Conservation (phyloP, 2,888 invertebrate species). For the Sisyra nigra region DNA sequence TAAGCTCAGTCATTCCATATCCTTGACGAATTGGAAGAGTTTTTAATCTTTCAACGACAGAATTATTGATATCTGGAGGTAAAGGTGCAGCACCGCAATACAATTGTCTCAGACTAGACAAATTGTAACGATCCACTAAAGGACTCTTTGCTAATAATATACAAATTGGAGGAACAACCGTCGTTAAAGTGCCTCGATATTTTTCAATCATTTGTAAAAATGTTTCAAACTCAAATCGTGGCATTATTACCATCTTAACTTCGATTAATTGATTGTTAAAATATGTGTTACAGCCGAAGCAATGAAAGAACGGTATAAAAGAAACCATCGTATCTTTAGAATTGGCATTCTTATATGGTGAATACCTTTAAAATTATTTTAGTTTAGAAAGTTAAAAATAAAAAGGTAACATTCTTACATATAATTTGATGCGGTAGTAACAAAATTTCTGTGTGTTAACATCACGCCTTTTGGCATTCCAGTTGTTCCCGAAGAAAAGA, state of each 20-base stretch:
- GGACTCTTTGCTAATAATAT: constrained; percentile 73
- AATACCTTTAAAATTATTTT: background rate
- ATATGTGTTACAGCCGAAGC: constrained; percentile 51
- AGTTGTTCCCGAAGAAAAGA: constrained; percentile 66
- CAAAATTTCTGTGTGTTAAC: constrained; percentile 37
- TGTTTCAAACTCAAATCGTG: constrained; percentile 48
- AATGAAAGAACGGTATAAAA: constrained; percentile 62
- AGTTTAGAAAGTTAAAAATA: background rate
- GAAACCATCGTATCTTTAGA: constrained; percentile 25
- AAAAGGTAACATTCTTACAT: constrained; percentile 3
- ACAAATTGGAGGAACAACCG: constrained; percentile 71
- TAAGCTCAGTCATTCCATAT: constrained; percentile 69
- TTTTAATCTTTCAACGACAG: constrained; percentile 32
- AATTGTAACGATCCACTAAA: constrained; percentile 54
- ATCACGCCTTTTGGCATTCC: constrained; percentile 66
- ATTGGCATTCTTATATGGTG: background rate
- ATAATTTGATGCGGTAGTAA: background rate
- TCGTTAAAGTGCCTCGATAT: constrained; percentile 45
- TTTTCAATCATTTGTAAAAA: constrained; percentile 55
- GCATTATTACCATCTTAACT: constrained; percentile 32
- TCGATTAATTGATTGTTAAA: constrained; percentile 34
- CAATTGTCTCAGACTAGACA: constrained; percentile 51
- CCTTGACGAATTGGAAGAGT: constrained; percentile 46
- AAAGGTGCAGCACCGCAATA: constrained; percentile 73
- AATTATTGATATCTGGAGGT: constrained; percentile 49